Conservation (phyloP, 1,140 invertebrate species). For the Hylaeus volcanicus region DNA sequence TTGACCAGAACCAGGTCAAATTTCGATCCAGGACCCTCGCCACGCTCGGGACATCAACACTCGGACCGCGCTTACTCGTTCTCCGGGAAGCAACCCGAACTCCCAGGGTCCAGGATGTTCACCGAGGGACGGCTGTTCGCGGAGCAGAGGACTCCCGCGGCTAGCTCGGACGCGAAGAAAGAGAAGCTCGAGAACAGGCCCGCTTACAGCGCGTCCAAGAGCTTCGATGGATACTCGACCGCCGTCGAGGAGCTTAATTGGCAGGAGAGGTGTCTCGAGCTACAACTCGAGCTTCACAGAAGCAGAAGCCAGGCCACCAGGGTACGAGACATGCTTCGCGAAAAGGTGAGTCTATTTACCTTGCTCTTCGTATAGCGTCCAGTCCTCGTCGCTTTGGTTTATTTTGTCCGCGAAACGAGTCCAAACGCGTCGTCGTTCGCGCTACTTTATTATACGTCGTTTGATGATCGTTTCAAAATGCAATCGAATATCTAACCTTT, state of each 20-base stretch:
- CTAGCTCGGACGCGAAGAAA: constrained; percentile 65
- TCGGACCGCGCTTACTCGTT: constrained; percentile 71
- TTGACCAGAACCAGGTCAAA: constrained; percentile 62
- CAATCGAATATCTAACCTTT: too few relatives aligned
- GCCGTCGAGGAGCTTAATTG: constrained; percentile 84
- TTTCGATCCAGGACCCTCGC: constrained; percentile 64
- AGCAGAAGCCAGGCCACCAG: constrained; percentile 91
- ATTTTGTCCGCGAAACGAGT: too few relatives aligned
- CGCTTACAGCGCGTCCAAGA: constrained; percentile 73
- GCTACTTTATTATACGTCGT: too few relatives aligned
- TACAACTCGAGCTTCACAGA: constrained; percentile 90
- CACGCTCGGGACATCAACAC: constrained; percentile 42
- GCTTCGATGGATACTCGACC: constrained; percentile 76
- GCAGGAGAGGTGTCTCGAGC: constrained; percentile 91
- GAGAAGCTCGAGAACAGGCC: constrained; percentile 69
- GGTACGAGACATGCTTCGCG: constrained; percentile 90
- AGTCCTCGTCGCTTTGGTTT: too few relatives aligned
- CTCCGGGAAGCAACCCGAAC: constrained; percentile 64
- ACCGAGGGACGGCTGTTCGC: constrained; percentile 59
- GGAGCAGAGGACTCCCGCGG: constrained; percentile 66
- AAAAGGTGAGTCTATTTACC: constrained; percentile 85
- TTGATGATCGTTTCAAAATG: too few relatives aligned
- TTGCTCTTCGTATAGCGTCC: background rate
- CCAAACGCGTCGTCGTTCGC: too few relatives aligned
- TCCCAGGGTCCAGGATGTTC: constrained; percentile 18